Conservation (phyloP, 2,888 invertebrate species). For the Disparrhopalites patrizii region DNA sequence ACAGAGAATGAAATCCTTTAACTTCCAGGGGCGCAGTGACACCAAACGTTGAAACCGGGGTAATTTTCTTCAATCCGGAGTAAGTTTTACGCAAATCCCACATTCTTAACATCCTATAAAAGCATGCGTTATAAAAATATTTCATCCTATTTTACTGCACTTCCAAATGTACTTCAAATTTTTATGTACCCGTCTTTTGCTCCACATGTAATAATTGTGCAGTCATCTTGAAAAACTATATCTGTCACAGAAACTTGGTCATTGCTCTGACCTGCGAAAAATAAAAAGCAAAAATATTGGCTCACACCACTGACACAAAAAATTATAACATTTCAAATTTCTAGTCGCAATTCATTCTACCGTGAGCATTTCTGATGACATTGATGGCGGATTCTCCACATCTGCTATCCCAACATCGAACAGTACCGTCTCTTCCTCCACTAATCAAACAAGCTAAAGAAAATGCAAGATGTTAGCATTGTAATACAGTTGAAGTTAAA, state of each 20-base stretch:
- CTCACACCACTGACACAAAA: not conserved
- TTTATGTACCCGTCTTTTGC: constrained; percentile 76
- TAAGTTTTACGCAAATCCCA: constrained; percentile 86
- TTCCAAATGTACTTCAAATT: not conserved
- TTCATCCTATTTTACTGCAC: too few species aligned
- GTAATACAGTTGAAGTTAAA: not conserved
- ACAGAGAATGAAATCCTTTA: constrained; percentile 65
- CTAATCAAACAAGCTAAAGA: constrained; percentile 71
- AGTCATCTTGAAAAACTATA: constrained; percentile 74
- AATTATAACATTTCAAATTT: not conserved
- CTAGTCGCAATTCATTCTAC: constrained; percentile 48
- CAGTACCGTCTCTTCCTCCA: constrained; percentile 80
- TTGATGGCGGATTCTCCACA: constrained; percentile 60
- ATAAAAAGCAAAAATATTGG: not conserved
- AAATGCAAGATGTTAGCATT: not conserved
- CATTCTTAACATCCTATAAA: constrained; percentile 64
- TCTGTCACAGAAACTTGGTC: constrained; percentile 63
- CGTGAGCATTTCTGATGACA: constrained; percentile 66
- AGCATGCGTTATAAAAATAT: not conserved
- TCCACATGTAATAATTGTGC: constrained; percentile 75
- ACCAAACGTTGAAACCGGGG: constrained; percentile 18
- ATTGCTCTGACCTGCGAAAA: not conserved
- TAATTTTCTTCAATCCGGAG: constrained; percentile 22
- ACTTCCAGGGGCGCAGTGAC: constrained; percentile 54
- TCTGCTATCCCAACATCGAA: constrained; percentile 79